phyloP scores from a whole-genome alignment of 2,797 vertebrate genomes.

The Typhlichthys subterraneus region DNA sequence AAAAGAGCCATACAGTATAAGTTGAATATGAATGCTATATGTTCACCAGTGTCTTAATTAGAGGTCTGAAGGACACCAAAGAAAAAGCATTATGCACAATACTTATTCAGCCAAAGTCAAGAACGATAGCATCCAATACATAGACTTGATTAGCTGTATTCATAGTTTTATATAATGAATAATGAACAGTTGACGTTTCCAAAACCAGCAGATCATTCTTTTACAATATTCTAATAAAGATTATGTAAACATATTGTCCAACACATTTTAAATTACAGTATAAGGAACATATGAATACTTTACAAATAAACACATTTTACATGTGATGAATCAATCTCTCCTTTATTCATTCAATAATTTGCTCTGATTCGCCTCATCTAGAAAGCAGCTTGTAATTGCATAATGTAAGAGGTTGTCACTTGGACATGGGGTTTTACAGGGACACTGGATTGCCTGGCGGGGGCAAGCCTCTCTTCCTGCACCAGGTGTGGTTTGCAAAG shows the following conservation, averaged over 20 bases:
- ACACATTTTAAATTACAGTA: conserved; percentile 16
- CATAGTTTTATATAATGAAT: background rate
- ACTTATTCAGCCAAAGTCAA: conserved; percentile 49
- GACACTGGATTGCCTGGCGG: conserved; percentile 12
- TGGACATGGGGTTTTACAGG: conserved; percentile 20
- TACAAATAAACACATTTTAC: no score
- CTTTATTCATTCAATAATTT: conserved; percentile 42
- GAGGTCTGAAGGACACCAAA: conserved; percentile 50
- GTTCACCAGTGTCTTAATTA: conserved; percentile 70
- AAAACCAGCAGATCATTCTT: conserved; percentile 12
- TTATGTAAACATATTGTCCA: conserved; percentile 17
- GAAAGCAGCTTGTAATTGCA: conserved; percentile 26
- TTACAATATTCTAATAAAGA: conserved; percentile 18
- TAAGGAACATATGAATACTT: background rate
- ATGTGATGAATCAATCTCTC: conserved; percentile 38
- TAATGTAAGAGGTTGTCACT: conserved; percentile 35
- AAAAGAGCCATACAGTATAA: conserved; percentile 55
- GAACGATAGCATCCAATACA: conserved; percentile 32
- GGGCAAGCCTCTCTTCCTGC: conserved; percentile 9
- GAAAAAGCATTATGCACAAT: conserved; percentile 42
- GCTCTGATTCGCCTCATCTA: conserved; percentile 8
- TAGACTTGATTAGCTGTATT: conserved; percentile 44
- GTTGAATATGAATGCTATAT: conserved; percentile 53
- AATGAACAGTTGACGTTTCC: background rate
- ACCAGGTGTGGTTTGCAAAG: conserved; percentile 27